Evolutionary conservation across 2,888 invertebrate genomes (phyloP), one percentile per base, ranked within the genome.

Genomic region (Mesochorus sp.): DNA sequence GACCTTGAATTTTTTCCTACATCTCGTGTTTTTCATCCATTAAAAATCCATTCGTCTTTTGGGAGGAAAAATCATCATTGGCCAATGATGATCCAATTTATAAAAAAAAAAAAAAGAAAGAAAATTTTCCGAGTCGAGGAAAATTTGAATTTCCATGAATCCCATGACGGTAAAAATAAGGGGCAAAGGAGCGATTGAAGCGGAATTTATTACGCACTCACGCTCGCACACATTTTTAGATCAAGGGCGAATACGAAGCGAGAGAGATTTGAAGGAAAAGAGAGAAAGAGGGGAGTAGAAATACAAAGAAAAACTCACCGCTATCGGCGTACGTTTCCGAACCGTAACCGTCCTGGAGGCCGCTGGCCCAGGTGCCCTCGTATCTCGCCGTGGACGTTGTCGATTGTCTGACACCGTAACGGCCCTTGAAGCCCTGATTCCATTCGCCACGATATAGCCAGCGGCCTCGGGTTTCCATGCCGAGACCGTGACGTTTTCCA

Each of bases 261-360:
- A 51, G 42, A 19, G 51, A 53, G 59, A 37, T 47, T 26, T 28
- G 34, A 61, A 6, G 12, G 42, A 19, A 19, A 44, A 17, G 31
- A 53, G 51, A 51, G 14, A 21, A 14, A 53, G 2, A 8, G 26
- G 42, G 44, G 42, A 19, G 28, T 31, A 17, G 31, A 53, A 28
- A 51, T 6, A 21, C 14, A 53, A 1, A 8, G 26, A 53, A 28
- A 2, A 51, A 93, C 95, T 95, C 92, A 99, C 99, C 99, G 92
- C 98, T 98, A 92, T 99, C 99, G 76, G 99, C 99, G 92, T 99
- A 99, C 78, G 98, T 99, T 93, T 99, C 99, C 59, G 98, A 98
- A 85, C 99, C 99, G 92, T 99, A 99, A 85, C 99, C 99, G 91
- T 99, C 99, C 92, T 99, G 99, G 79, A 99, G 95, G 83, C 99